phyloP scores from a whole-genome alignment of 2,113 vertebrate genomes.

The Smithornis capensis region DNA sequence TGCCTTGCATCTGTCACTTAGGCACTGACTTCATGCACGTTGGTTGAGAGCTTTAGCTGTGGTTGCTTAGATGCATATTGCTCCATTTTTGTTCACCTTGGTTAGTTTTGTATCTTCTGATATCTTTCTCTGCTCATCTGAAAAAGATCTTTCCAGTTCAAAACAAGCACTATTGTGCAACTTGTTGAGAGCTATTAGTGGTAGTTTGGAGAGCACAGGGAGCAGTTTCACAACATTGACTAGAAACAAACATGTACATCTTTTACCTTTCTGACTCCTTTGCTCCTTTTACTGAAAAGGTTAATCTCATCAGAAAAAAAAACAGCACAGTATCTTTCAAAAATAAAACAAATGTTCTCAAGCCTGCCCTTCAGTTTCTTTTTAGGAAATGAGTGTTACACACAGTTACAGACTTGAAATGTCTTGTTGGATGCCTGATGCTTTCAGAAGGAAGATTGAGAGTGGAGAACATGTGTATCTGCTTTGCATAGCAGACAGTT shows the following conservation, averaged over 20 bases:
- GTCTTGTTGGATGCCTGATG: neutral
- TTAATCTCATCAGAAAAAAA: neutral
- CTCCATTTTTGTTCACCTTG: neutral
- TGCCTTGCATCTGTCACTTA: neutral
- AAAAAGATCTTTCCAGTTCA: neutral
- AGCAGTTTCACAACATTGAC: neutral
- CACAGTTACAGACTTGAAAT: neutral
- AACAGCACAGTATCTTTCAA: neutral
- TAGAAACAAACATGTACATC: neutral
- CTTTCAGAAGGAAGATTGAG: neutral
- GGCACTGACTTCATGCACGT: neutral
- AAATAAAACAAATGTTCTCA: neutral
- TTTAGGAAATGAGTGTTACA: neutral
- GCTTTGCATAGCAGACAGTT: neutral
- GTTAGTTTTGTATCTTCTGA: neutral
- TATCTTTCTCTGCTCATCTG: neutral
- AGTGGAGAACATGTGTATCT: neutral
- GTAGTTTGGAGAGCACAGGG: neutral
- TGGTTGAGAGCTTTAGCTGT: neutral
- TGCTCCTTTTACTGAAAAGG: conserved; percentile 1
- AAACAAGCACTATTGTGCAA: conserved; percentile 10
- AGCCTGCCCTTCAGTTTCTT: neutral
- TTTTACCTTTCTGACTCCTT: neutral
- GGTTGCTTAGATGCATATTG: neutral
- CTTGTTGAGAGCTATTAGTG: neutral